phyloP scores from a whole-genome alignment of 2,888 invertebrate species.

The Rotaria macrura region DNA sequence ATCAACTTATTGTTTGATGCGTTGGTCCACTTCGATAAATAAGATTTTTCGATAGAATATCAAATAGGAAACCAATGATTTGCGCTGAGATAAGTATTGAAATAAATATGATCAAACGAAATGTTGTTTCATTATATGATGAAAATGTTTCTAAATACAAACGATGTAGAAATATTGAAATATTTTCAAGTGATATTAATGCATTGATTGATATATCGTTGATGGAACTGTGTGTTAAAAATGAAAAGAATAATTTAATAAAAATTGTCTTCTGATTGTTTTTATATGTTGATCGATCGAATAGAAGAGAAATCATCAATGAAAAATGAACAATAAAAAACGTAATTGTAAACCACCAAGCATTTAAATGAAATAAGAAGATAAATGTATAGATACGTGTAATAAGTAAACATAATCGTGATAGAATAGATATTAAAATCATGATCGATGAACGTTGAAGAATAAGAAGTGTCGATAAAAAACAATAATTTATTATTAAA shows the following conservation, averaged over 20 bases:
- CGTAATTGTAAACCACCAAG: background rate
- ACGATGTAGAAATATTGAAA: background rate
- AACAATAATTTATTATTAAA: background rate
- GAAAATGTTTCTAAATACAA: background rate
- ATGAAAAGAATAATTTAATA: background rate
- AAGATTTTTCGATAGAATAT: background rate
- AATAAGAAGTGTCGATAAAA: background rate
- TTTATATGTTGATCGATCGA: background rate
- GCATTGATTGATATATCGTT: background rate
- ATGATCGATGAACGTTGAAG: background rate
- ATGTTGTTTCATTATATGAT: background rate
- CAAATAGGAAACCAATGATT: background rate
- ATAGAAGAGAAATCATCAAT: background rate
- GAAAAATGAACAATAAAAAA: background rate
- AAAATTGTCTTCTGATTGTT: background rate
- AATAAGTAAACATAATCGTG: background rate
- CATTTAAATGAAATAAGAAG: background rate
- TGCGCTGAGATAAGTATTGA: background rate
- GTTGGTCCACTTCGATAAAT: background rate
- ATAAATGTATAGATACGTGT: background rate
- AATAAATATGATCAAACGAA: background rate
- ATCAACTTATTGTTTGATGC: background rate
- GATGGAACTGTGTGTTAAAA: background rate
- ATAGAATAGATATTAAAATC: background rate
- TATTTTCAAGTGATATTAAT: background rate